These are phyloP conservation scores for Ophion obscuratus DNA, from an alignment of 2,888 invertebrate species.

Conservation along the genomic window DNA sequence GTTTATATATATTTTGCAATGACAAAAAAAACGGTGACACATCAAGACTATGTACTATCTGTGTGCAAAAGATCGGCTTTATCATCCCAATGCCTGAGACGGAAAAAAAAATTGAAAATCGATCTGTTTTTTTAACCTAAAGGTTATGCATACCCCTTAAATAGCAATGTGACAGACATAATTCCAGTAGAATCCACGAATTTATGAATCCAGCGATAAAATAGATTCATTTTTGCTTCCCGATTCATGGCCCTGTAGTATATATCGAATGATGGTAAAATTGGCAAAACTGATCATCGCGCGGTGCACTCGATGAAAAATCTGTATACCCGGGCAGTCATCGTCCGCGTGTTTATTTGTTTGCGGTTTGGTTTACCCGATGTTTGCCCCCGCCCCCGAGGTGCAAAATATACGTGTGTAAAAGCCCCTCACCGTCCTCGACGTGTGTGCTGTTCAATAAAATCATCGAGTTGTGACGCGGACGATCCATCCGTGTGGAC, in stretches of 20 bases:
- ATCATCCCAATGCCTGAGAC: too few relatives aligned
- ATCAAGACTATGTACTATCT: too few relatives aligned
- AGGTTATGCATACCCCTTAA: too few relatives aligned
- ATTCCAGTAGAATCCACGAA: not conserved
- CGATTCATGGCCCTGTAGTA: not conserved
- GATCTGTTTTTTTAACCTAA: too few relatives aligned
- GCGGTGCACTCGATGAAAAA: constrained; percentile 36
- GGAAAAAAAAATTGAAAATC: too few relatives aligned
- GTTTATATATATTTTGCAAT: too few relatives aligned
- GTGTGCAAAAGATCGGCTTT: too few relatives aligned
- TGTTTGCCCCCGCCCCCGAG: constrained; percentile 61
- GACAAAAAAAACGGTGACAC: too few relatives aligned
- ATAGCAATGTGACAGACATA: not conserved
- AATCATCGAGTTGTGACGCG: constrained; percentile 65
- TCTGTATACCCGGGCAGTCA: constrained; percentile 42
- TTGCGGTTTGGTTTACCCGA: constrained; percentile 64
- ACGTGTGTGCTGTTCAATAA: constrained; percentile 66
- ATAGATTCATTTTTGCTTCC: constrained; percentile 3
- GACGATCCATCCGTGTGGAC: constrained; percentile 15
- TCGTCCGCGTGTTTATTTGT: constrained; percentile 47
- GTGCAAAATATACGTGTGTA: constrained; percentile 61
- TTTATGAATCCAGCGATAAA: too few relatives aligned
- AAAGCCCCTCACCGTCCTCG: constrained; percentile 26
- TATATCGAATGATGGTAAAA: constrained; percentile 38
- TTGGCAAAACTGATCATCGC: constrained; percentile 56